Evolutionary conservation across 2,888 invertebrate genomes (phyloP).

Genomic region (Amphipoea lucens): DNA sequence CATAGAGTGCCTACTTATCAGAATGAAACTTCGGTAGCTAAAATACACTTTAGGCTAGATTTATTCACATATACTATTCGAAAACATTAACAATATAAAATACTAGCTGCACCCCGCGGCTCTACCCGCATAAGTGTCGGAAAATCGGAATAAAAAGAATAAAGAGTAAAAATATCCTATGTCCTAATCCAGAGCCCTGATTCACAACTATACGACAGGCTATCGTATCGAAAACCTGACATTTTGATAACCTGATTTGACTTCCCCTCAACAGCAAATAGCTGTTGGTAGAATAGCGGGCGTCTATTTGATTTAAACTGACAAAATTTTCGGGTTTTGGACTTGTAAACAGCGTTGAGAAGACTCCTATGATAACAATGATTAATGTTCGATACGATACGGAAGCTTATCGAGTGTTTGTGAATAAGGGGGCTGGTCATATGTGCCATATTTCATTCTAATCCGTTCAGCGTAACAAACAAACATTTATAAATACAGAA

Average conservation of each 20-base stretch:
- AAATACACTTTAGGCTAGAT: background rate
- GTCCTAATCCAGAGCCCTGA: background rate
- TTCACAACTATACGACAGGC: too few species aligned
- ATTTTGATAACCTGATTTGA: too few species aligned
- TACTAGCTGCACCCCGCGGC: background rate
- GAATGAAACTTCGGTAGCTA: background rate
- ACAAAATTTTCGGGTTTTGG: too few species aligned
- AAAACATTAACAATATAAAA: background rate
- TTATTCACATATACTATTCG: background rate
- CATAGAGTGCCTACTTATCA: background rate
- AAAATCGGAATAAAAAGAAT: background rate
- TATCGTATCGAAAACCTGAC: too few species aligned
- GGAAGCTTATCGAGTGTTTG: too few species aligned
- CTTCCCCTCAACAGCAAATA: too few species aligned
- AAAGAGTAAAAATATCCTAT: background rate
- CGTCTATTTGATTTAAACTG: too few species aligned
- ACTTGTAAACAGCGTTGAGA: too few species aligned
- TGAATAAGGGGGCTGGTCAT: background rate
- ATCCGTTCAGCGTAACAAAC: background rate
- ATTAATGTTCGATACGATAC: too few species aligned
- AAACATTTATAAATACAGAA: background rate
- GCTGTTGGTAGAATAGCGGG: too few species aligned
- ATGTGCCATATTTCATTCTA: background rate
- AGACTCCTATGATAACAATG: too few species aligned
- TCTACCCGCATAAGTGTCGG: background rate